Conservation (phyloP, 1,140 invertebrate species). For the Antheraea pernyi region DNA sequence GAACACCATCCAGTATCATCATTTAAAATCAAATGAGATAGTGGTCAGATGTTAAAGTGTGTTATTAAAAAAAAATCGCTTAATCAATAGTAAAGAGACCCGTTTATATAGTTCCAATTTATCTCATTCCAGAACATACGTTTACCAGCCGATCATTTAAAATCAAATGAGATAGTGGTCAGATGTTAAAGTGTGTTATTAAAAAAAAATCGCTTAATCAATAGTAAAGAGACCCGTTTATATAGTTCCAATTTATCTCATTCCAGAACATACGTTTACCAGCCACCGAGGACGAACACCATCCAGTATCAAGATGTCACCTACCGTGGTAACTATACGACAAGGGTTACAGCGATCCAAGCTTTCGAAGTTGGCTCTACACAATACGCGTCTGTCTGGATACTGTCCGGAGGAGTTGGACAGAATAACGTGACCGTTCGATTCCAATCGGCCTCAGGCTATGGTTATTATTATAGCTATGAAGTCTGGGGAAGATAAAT, state of each 20-base stretch:
- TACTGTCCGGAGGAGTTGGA: conserved; percentile 43
- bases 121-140: conserved; percentile 42
- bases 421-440: conserved; percentile 40
- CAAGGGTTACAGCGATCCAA: conserved; percentile 38
- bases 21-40: too few species aligned
- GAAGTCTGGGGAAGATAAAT: conserved; percentile 47
- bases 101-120: neutral
- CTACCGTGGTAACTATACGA: conserved; percentile 36
- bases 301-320: conserved; percentile 45
- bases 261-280: conserved; percentile 45
- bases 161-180: too few species aligned
- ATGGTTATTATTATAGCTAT: conserved; percentile 43
- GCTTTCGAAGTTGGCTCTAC: conserved; percentile 43
- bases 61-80: too few species aligned
- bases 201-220: too few species aligned
- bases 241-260: conserved; percentile 14
- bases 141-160: conserved; percentile 25
- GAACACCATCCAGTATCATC: conserved; percentile 40
- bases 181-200: too few species aligned
- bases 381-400: conserved; percentile 38
- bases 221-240: neutral
- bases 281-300: conserved; percentile 33
- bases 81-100: too few species aligned
- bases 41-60: too few species aligned
- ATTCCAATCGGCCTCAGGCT: conserved; percentile 35